phyloP scores from a whole-genome alignment of 2,113 vertebrate genomes.

The Ascaphus truei region DNA sequence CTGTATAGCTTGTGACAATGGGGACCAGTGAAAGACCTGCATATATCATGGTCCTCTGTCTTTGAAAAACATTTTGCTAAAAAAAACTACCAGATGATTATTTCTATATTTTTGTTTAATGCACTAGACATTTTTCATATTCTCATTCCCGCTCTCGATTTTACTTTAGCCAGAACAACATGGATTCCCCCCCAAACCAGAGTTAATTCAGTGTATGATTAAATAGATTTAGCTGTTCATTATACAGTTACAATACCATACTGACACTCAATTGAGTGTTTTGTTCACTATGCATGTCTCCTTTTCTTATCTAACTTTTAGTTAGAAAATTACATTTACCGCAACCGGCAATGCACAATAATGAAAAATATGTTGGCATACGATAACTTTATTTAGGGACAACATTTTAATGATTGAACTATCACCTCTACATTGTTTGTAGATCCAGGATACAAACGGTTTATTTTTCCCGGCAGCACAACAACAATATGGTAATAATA shows the following conservation, averaged over 20 bases:
- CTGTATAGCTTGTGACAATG: no score
- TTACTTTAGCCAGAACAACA: conserved; percentile 5
- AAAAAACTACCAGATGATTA: neutral
- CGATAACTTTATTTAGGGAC: conserved; percentile 10
- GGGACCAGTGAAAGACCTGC: neutral
- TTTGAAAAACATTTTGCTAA: conserved; percentile 9
- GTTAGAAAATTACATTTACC: conserved; percentile 16
- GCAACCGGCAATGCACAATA: no score
- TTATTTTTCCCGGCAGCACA: neutral
- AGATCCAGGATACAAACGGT: neutral
- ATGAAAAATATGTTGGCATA: no score
- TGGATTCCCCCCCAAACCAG: conserved; percentile 11
- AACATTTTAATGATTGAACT: conserved; percentile 26
- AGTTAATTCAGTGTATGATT: conserved; percentile 6
- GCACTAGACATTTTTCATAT: conserved; percentile 7
- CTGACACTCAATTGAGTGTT: neutral
- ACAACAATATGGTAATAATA: neutral
- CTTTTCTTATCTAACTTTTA: conserved; percentile 12
- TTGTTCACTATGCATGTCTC: neutral
- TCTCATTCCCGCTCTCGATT: neutral
- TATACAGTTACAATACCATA: conserved; percentile 17
- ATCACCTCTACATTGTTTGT: conserved; percentile 26
- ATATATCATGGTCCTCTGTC: neutral
- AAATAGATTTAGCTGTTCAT: neutral
- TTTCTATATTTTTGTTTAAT: neutral